Evolutionary conservation across 2,888 invertebrate species (phyloP).

Genomic region (Euplagia quadripunctaria): DNA sequence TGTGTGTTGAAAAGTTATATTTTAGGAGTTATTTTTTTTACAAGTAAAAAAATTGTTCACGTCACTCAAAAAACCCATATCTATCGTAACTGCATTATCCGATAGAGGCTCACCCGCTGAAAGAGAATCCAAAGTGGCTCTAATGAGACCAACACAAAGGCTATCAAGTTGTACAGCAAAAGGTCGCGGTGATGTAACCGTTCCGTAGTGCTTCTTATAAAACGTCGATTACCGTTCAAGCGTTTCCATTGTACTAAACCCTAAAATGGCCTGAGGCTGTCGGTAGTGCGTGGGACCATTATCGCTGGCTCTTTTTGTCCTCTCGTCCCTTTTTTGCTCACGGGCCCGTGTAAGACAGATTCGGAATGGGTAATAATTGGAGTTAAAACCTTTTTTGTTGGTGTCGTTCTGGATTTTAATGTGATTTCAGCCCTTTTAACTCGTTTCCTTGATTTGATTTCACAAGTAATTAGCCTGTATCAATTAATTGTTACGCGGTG

Average conservation of each 20-base stretch:
- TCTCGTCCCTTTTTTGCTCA: constrained; percentile 70
- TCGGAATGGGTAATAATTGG: constrained; percentile 83
- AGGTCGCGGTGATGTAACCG: constrained; percentile 67
- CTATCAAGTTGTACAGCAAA: constrained; percentile 63
- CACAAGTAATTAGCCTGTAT: constrained; percentile 69
- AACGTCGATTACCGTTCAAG: constrained; percentile 76
- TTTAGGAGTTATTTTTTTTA: too few species aligned
- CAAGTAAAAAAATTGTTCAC: constrained; percentile 22
- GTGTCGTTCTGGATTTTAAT: constrained; percentile 72
- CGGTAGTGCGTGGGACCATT: constrained; percentile 74
- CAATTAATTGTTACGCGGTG: constrained; percentile 52
- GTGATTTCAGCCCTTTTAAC: constrained; percentile 62
- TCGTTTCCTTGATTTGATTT: constrained; percentile 69
- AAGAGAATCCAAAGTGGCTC: constrained; percentile 69
- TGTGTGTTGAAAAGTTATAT: too few species aligned
- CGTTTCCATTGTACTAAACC: constrained; percentile 75
- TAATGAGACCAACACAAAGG: constrained; percentile 73
- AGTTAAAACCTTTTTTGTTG: constrained; percentile 77
- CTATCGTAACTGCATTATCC: constrained; percentile 51
- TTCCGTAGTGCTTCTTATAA: constrained; percentile 73
- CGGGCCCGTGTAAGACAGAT: constrained; percentile 78
- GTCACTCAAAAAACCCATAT: constrained; percentile 39
- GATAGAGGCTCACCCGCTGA: constrained; percentile 50
- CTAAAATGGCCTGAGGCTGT: constrained; percentile 70
- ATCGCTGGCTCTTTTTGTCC: constrained; percentile 76